phyloP scores from a whole-genome alignment of 2,797 vertebrate species.

The Carcharodon carcharias region DNA sequence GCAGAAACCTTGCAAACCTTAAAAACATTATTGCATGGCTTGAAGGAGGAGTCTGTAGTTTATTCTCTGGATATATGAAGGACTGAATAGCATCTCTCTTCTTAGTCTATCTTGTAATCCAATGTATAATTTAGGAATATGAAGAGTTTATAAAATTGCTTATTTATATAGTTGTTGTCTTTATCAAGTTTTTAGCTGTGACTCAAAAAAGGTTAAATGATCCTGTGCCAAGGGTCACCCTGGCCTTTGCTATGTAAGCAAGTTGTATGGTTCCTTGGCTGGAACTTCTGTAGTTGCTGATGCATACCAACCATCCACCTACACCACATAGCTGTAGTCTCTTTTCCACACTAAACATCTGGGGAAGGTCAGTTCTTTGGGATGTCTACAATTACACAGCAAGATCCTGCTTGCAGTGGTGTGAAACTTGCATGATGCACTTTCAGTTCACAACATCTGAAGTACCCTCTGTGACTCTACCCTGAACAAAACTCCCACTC shows the following conservation, averaged over 20 bases:
- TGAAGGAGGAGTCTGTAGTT: neutral
- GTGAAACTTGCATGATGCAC: neutral
- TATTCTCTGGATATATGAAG: neutral
- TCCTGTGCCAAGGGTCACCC: neutral
- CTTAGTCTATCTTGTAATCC: neutral
- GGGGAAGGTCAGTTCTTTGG: slow-evolving; percentile 19
- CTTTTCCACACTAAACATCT: slow-evolving; percentile 27
- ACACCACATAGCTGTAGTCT: neutral
- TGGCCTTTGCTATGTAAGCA: neutral
- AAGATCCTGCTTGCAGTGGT: slow-evolving; percentile 5
- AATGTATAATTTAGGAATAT: neutral
- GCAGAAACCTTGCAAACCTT: neutral
- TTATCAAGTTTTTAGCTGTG: neutral
- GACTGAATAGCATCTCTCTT: neutral
- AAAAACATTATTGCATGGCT: neutral
- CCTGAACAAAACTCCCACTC: slow-evolving; percentile 28
- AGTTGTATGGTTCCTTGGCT: neutral
- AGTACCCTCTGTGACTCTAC: slow-evolving; percentile 15
- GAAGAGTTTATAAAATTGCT: neutral
- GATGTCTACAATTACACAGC: slow-evolving; percentile 29
- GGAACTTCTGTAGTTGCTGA: neutral
- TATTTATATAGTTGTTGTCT: neutral
- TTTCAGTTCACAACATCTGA: slow-evolving; percentile 18
- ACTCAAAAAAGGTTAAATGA: neutral
- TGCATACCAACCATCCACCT: slow-evolving; percentile 11